Evolutionary conservation across 1,140 invertebrate genomes (phyloP).

Genomic region (Leptonema lineaticorne): DNA sequence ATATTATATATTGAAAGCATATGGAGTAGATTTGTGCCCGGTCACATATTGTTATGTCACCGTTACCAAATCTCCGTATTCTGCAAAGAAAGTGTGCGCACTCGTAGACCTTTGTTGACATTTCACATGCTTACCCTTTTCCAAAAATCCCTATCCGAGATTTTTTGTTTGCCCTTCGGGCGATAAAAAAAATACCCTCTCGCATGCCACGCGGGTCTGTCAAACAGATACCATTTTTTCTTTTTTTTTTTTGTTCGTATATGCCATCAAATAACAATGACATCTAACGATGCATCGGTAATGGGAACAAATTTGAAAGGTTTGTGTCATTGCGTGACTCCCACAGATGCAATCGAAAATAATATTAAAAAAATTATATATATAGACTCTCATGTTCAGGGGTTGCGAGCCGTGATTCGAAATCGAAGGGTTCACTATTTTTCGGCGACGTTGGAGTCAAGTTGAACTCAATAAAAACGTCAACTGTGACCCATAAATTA

Average conservation of each 20-base stretch:
- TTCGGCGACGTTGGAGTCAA: no score
- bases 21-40: not conserved
- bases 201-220: constrained; percentile 21
- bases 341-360: not conserved
- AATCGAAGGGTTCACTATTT: no score
- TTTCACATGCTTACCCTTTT: constrained; percentile 30
- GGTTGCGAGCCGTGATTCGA: no score
- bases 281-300: constrained; percentile 23
- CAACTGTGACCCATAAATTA: no score
- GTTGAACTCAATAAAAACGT: no score
- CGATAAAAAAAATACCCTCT: constrained; percentile 10
- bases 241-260: not conserved
- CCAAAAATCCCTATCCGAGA: constrained; percentile 6
- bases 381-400: no score
- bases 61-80: constrained; percentile 17
- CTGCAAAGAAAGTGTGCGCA: constrained; percentile 10
- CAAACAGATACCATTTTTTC: constrained; percentile 18
- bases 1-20: not conserved
- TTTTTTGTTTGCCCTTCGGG: constrained; percentile 11
- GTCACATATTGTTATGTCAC: not conserved
- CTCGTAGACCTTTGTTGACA: constrained; percentile 28
- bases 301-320: constrained; percentile 25
- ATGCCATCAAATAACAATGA: constrained; percentile 19
- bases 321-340: constrained; percentile 24
- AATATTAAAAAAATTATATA: not conserved